Conservation (phyloP, 2,888 invertebrate species). For the Drosophila sordidapex region DNA sequence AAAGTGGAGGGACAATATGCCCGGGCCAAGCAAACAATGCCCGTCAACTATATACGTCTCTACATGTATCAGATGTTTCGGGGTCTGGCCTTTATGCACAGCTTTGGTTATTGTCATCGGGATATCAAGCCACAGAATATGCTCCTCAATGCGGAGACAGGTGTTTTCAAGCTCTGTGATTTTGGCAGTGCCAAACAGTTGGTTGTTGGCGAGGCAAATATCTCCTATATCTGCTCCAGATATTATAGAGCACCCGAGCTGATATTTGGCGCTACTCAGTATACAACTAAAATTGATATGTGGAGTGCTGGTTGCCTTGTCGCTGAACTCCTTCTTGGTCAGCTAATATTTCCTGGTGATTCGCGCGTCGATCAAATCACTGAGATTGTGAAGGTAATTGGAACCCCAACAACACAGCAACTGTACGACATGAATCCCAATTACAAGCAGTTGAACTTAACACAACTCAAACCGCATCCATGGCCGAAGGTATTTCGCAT, state of each 20-base stretch:
- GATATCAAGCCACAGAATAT: constrained; percentile 99
- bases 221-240: constrained; percentile 99
- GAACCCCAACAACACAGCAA: constrained; percentile 99
- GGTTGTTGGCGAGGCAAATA: constrained; percentile 97
- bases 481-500: constrained; percentile 99
- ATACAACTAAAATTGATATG: constrained; percentile 97
- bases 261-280: constrained; percentile 99
- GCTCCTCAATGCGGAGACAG: constrained; percentile 97
- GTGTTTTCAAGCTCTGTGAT: constrained; percentile 98
- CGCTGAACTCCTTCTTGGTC: constrained; percentile 97
- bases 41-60: constrained; percentile 99
- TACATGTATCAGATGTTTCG: constrained; percentile 99
- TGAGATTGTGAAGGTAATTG: constrained; percentile 99
- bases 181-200: constrained; percentile 99
- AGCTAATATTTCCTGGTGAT: constrained; percentile 99
- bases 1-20: constrained; percentile 99
- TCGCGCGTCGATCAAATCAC: constrained; percentile 99
- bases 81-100: constrained; percentile 99
- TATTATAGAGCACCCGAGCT: constrained; percentile 99
- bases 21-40: constrained; percentile 99
- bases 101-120: constrained; percentile 98
- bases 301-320: constrained; percentile 99
- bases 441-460: constrained; percentile 99
- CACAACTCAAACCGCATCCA: constrained; percentile 99
- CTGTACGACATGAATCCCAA: constrained; percentile 99